Evolutionary conservation across 2,113 vertebrate genomes (phyloP), one percentile per base, ranked within the genome.

Genomic region (Lota lota): DNA sequence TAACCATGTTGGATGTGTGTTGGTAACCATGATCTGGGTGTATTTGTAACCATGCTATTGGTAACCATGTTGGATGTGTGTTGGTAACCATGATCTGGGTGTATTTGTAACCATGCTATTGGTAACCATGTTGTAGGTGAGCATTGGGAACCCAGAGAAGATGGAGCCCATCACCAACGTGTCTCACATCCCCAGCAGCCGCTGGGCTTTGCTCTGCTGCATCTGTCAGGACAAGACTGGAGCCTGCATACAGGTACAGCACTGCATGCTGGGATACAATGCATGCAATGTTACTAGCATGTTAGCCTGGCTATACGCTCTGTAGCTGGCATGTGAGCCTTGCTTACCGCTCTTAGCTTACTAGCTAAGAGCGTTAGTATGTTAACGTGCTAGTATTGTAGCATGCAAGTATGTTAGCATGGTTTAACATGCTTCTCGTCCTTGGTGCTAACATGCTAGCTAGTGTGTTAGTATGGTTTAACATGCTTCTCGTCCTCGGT

Each of bases 111-210:
- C 28, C 28, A 6, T 69, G 58, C 24, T 28, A 33, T 20, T 36
- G 70, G 72, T 76, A 0, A 60, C 67, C 24, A 19, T 22, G 54
- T 68, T 60, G 56, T 66, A 99, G 97, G 97, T 99, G 87, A 98
- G 97, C 93, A 99, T 99, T 0, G 96, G 96, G 83, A 99, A 96
- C 72, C 97, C 97, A 0, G 97, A 99, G 90, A 98, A 98, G 89
- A 99, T 99, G 97, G 97, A 99, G 77, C 97, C 97, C 0, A 97
- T 99, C 83, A 98, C 97, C n/a, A 99, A 98, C 79, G 93, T 99
- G 82, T 99, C 97, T 7, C 97, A 98, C 78, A 98, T 99, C 84
- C 97, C 97, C 84, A 95, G 95, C 85, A 99, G 95, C 79, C 92
- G 97, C 67, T 99, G 96, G 97, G 95, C 97, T 3, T 90, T 99